Base-by-base conservation (phyloP, 2,113 vertebrate genomes). In the Atlantisia rogersi region DNA sequence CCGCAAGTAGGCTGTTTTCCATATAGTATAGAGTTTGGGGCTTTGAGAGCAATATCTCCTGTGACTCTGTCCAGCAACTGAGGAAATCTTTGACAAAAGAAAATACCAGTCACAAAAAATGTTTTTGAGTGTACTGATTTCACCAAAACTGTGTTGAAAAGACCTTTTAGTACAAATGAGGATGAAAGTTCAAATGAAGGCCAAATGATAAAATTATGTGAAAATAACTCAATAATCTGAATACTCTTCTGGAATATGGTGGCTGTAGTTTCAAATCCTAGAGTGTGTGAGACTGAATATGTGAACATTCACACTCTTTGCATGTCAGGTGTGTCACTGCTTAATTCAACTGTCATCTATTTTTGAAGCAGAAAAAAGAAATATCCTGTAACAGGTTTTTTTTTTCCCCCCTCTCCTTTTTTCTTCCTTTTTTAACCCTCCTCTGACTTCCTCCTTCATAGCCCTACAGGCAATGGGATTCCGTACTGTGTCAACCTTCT, bases 201-300 rank as follows among this genome's bases (percentile, higher is more conserved):
- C 21, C 44, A 69, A 74, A 62, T 42, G 22, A 69, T 21, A 46
- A 21, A 60, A 8, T 6, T 1, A 35, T 10, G 6, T 46, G 79
- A 69, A 92, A 86, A 62, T 60, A 80, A 44, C 44, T 71, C 28
- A 69, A 15, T 55, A 80, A 68, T 68, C 19, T 6, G 6, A 77
- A 42, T 26, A 35, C 1, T 56, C n/a, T 68, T 58, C 26, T 80
- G 39, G 29, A 94, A 52, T 86, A 16, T 32, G 29, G 15, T 21
- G 32, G 25, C 46, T 32, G 13, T 29, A 60, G 16, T 10, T 80
- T 68, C 50, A 64, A 19, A 80, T 62, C 26, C 13, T 22, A 32
- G 20, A 19, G 8, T 21, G 8, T 32, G 6, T 42, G 58, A 73
- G 10, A 68, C 4, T 0, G 0, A 56, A 48, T 15, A 12, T 39